phyloP scores from a whole-genome alignment of 2,113 vertebrate genomes.

The Erinaceus europaeus region DNA sequence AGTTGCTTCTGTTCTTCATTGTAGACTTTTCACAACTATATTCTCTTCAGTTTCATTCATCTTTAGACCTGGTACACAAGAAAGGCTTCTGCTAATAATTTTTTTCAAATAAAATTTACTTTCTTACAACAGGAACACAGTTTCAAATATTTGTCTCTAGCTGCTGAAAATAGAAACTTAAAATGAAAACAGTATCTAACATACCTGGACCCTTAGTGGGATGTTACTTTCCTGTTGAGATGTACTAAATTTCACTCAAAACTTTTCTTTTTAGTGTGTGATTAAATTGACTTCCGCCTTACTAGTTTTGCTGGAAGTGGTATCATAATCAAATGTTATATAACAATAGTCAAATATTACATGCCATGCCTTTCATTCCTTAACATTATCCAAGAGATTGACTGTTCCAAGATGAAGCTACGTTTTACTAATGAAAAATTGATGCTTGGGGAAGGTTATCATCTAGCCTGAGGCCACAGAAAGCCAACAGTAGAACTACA shows the following conservation, averaged over 20 bases:
- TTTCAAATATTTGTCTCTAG: constrained; percentile 44
- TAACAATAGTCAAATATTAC: constrained; percentile 5
- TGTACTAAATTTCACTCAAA: constrained; percentile 18
- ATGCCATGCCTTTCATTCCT: neutral
- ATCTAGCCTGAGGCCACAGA: constrained; percentile 33
- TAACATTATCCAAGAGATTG: neutral
- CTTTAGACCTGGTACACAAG: neutral
- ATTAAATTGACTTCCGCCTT: constrained; percentile 15
- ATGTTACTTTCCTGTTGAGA: neutral
- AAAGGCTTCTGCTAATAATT: constrained; percentile 14
- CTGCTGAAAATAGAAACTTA: constrained; percentile 48
- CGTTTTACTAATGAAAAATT: constrained; percentile 56
- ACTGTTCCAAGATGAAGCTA: constrained; percentile 22
- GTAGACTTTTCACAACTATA: neutral
- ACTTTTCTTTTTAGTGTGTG: neutral
- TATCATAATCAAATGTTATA: constrained; percentile 20
- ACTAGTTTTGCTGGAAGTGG: neutral
- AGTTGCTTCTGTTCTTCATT: neutral
- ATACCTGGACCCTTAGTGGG: neutral
- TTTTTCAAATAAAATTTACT: constrained; percentile 19
- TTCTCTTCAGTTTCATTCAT: neutral
- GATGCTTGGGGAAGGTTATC: constrained; percentile 41
- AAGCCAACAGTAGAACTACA: constrained; percentile 52
- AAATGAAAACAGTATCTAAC: constrained; percentile 27
- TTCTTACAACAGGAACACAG: constrained; percentile 24